phyloP scores from a whole-genome alignment of 2,797 vertebrate genomes.

The Dermochelys coriacea region DNA sequence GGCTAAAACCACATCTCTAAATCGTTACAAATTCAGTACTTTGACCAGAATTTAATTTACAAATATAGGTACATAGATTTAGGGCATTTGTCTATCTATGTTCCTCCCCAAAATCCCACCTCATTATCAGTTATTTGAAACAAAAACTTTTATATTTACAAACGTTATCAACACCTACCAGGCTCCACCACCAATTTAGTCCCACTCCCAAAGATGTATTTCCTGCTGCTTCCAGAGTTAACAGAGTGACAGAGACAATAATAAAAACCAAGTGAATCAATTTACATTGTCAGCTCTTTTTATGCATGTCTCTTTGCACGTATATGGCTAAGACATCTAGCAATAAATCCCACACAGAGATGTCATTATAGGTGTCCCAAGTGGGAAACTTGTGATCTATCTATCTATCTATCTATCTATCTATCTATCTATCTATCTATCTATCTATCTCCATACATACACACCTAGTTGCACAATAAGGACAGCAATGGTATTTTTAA shows the following conservation, averaged over 20 bases:
- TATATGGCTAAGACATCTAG: neutral
- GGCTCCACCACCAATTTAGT: neutral
- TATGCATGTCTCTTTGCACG: neutral
- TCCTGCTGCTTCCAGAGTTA: neutral
- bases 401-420: too few relatives aligned
- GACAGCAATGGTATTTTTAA: too few relatives aligned
- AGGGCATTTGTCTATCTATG: neutral
- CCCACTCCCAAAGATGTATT: neutral
- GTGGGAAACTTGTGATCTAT: neutral
- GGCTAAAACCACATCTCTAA: neutral
- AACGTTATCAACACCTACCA: neutral
- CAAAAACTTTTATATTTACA: neutral
- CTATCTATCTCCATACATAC: too few relatives aligned
- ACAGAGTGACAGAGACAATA: neutral
- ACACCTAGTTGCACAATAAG: too few relatives aligned
- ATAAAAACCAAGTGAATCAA: neutral
- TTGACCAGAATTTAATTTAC: neutral
- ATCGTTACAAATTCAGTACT: neutral
- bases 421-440: too few relatives aligned
- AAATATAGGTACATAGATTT: too few relatives aligned
- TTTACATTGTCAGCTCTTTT: neutral
- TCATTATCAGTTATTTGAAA: neutral
- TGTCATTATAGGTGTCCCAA: neutral
- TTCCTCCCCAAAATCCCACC: neutral
- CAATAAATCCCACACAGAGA: neutral